Percentiles rank a stretch among this genome's conserved stretches.
These are phyloP conservation scores for Rhingia rostrata DNA, from an alignment of 2,888 invertebrate genomes.

Conservation along the genomic window DNA sequence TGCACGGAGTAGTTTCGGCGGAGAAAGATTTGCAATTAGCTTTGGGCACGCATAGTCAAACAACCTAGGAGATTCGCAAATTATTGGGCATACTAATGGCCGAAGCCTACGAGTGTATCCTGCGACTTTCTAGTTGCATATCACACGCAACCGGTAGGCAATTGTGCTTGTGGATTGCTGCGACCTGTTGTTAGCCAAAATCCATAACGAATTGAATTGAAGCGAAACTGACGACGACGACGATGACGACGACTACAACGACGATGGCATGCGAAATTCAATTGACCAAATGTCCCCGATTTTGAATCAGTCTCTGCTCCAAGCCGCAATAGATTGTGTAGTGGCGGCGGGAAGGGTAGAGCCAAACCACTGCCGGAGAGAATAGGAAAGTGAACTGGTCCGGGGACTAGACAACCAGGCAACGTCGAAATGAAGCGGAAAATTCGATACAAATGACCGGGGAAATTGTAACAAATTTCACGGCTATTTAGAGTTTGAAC, in stretches of 20 bases:
- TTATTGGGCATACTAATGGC: slow-evolving; percentile 40
- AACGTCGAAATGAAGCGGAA: slow-evolving; percentile 63
- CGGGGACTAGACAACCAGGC: slow-evolving; percentile 7
- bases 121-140: slow-evolving; percentile 50
- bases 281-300: slow-evolving; percentile 56
- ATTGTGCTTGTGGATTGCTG: slow-evolving; percentile 9
- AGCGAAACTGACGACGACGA: too few species aligned
- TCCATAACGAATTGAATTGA: slow-evolving; percentile 22
- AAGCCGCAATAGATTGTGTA: neutral
- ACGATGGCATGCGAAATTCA: slow-evolving; percentile 41
- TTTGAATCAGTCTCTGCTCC: slow-evolving; percentile 19
- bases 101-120: slow-evolving; percentile 35
- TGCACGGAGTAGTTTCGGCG: slow-evolving; percentile 26
- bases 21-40: slow-evolving; percentile 61
- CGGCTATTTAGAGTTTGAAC: slow-evolving; percentile 46
- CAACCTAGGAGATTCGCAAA: slow-evolving; percentile 36
- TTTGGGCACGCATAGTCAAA: slow-evolving; percentile 35
- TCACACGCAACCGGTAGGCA: slow-evolving; percentile 40
- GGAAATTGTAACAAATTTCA: slow-evolving; percentile 65
- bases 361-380: slow-evolving; percentile 26
- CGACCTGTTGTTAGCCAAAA: slow-evolving; percentile 34
- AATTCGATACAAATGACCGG: slow-evolving; percentile 63
- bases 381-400: slow-evolving; percentile 46
- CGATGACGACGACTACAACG: neutral
- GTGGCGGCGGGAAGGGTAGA: slow-evolving; percentile 25